These are phyloP conservation scores for Callinectes sapidus DNA, from an alignment of 2,888 invertebrate genomes.

Conservation along the genomic window DNA sequence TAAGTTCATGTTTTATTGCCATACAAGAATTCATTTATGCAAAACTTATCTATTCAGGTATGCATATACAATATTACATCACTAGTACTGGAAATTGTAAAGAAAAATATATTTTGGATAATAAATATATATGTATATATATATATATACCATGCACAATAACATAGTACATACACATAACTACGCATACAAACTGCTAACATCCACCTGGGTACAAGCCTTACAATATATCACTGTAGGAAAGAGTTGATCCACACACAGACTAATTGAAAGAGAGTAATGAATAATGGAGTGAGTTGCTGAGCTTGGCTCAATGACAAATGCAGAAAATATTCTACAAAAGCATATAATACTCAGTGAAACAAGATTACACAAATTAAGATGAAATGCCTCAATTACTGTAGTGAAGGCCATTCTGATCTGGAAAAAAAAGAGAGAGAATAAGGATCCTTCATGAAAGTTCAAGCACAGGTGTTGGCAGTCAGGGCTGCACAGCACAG, in stretches of 20 bases:
- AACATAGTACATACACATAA: slow-evolving; percentile 17
- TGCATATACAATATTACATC: slow-evolving; percentile 8
- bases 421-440: not conserved
- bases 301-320: not conserved
- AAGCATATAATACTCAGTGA: not conserved
- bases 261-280: not conserved
- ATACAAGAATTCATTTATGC: not conserved
- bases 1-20: slow-evolving; percentile 16
- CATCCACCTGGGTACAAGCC: not conserved
- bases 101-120: not conserved
- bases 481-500: not conserved
- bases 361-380: not conserved
- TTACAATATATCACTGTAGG: not conserved
- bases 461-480: not conserved
- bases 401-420: not conserved
- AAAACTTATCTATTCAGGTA: not conserved
- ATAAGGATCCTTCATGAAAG: not conserved
- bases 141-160: slow-evolving; percentile 13
- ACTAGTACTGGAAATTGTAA: slow-evolving; percentile 6
- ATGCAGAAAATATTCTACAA: not conserved
- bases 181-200: slow-evolving; percentile 20
- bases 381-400: not conserved
- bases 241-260: not conserved
- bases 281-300: not conserved
- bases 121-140: not conserved